Conservation (phyloP, 2,113 vertebrate species). For the Phainopepla nitens region DNA sequence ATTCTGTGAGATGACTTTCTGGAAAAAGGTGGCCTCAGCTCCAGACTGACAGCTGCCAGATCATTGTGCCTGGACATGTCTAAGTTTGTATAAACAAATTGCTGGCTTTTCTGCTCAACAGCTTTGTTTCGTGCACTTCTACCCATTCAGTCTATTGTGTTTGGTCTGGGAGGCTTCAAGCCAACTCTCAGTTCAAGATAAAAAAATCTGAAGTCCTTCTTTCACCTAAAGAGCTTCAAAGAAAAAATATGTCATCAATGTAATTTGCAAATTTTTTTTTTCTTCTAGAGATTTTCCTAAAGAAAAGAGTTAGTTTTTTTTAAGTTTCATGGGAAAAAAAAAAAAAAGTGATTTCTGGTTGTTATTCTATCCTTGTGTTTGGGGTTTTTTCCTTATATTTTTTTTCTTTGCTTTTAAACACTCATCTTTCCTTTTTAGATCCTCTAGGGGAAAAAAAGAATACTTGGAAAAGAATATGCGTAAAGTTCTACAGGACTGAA, state of each 20-base stretch:
- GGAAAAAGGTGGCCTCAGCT: background rate
- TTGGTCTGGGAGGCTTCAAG: background rate
- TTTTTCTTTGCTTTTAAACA: background rate
- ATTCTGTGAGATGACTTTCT: background rate
- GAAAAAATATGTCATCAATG: background rate
- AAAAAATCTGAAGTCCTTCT: background rate
- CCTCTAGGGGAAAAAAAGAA: accelerated
- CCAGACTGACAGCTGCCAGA: background rate
- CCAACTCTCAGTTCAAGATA: background rate
- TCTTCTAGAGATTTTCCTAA: background rate
- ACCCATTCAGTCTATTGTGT: background rate
- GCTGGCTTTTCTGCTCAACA: background rate
- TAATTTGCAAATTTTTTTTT: background rate
- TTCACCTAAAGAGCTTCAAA: background rate
- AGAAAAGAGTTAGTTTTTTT: accelerated
- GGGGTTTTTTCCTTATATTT: accelerated
- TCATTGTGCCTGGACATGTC: background rate
- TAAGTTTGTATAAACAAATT: background rate
- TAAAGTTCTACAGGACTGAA: background rate
- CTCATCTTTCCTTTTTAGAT: background rate
- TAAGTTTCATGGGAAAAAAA: background rate
- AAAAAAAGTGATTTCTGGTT: background rate
- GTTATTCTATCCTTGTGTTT: background rate
- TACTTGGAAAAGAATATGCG: background rate
- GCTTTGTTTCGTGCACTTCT: background rate